phyloP scores from a whole-genome alignment of 2,888 invertebrate species.

The Hyposoter didymator region DNA sequence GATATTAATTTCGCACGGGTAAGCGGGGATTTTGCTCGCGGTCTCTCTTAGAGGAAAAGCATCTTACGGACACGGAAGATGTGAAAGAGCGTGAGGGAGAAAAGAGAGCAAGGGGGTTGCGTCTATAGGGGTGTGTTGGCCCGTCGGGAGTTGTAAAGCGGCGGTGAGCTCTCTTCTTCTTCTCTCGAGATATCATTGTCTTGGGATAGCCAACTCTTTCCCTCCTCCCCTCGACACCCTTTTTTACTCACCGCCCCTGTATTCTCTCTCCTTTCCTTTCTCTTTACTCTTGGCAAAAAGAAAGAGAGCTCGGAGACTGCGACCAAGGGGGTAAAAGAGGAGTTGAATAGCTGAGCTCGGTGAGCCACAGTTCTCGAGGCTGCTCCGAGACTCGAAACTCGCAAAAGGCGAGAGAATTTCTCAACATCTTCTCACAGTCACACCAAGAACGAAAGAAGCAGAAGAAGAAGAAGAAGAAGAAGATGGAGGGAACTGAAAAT shows the following conservation, averaged over 20 bases:
- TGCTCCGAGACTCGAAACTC: conserved; percentile 57
- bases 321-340: conserved; percentile 75
- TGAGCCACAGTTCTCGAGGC: conserved; percentile 61
- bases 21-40: conserved; percentile 63
- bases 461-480: conserved; percentile 14
- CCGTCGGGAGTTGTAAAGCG: conserved; percentile 84
- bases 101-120: conserved; percentile 42
- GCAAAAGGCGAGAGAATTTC: conserved; percentile 67
- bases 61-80: conserved; percentile 42
- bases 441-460: conserved; percentile 14
- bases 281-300: conserved; percentile 46
- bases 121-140: conserved; percentile 61
- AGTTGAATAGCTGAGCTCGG: conserved; percentile 79
- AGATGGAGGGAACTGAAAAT: conserved; percentile 53
- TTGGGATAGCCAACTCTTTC: conserved; percentile 72
- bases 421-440: conserved; percentile 62
- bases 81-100: conserved; percentile 25
- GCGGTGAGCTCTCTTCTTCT: conserved; percentile 72
- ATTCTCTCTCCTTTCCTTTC: conserved; percentile 60
- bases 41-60: conserved; percentile 46
- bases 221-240: conserved; percentile 18
- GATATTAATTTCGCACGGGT: conserved; percentile 83
- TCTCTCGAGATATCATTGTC: conserved; percentile 83
- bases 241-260: conserved; percentile 43
- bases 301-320: conserved; percentile 58